phyloP scores from a whole-genome alignment of 2,113 vertebrate genomes.

The Camarhynchus parvulus region DNA sequence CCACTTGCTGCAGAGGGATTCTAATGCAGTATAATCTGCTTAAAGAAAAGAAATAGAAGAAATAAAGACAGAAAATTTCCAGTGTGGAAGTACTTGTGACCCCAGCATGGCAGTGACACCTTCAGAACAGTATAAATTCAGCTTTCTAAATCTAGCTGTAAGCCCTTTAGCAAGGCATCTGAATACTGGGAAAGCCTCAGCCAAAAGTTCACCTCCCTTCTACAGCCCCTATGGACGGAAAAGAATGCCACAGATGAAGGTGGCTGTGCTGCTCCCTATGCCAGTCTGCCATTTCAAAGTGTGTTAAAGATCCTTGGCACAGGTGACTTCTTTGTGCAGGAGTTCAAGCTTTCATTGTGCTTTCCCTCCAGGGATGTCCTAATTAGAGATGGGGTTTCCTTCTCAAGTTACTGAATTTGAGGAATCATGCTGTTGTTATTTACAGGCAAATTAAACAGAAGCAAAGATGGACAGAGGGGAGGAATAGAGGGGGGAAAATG shows the following conservation, averaged over 20 bases:
- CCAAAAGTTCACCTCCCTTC: not conserved
- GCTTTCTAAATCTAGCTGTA: not conserved
- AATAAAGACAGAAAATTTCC: not conserved
- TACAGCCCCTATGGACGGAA: not conserved
- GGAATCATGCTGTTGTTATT: not conserved
- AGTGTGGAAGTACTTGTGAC: not conserved
- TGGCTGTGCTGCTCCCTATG: not conserved
- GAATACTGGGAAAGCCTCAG: not conserved
- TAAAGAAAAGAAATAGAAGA: not conserved
- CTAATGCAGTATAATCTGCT: slow-evolving; percentile 32
- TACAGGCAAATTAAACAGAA: not conserved
- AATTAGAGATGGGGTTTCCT: slow-evolving; percentile 19
- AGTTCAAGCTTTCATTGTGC: slow-evolving; percentile 31
- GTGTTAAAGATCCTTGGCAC: slow-evolving; percentile 20
- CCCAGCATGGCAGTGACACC: not conserved
- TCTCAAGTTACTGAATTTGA: slow-evolving; percentile 8
- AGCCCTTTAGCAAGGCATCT: slow-evolving; percentile 26
- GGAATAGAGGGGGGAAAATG: not conserved
- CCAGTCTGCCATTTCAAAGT: not conserved
- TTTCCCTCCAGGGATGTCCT: slow-evolving; percentile 35
- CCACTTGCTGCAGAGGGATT: slow-evolving; percentile 5
- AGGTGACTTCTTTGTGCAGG: not conserved
- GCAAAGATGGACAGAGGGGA: not conserved
- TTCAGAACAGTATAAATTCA: not conserved
- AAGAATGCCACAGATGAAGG: not conserved